Percentiles rank a stretch among this genome's conserved stretches.
These are phyloP conservation scores for Haliclystus octoradiatus DNA, from an alignment of 30 jellyfish, hydroid and myxozoan genomes.

Conservation along the genomic window DNA sequence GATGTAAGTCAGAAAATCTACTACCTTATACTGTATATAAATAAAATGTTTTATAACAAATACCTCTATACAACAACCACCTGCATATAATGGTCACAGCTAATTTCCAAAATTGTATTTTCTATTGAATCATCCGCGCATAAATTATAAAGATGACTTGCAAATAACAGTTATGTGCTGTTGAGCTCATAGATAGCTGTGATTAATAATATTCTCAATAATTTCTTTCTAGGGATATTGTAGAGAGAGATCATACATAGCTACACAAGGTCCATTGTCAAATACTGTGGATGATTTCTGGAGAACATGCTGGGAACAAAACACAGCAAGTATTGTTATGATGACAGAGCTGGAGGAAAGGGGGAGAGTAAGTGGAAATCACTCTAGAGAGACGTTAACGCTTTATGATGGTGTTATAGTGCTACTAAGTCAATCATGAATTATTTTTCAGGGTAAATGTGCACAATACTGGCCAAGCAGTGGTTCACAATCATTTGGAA, in stretches of 20 bases:
- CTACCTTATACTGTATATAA: too few species aligned
- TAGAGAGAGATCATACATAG: slow-evolving; percentile 82
- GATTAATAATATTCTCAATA: not conserved
- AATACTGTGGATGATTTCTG: slow-evolving; percentile 89
- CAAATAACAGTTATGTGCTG: too few species aligned
- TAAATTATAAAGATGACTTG: too few species aligned
- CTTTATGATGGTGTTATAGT: not conserved
- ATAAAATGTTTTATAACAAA: too few species aligned
- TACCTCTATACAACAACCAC: too few species aligned
- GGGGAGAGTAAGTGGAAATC: slow-evolving; percentile 58
- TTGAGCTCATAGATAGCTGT: too few species aligned
- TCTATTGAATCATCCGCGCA: too few species aligned
- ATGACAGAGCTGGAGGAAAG: slow-evolving; percentile 94
- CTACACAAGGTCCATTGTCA: slow-evolving; percentile 95
- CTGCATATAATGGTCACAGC: too few species aligned
- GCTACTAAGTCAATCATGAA: not conserved
- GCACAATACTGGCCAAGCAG: slow-evolving; percentile 93
- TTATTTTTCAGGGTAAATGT: slow-evolving; percentile 63
- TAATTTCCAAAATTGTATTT: too few species aligned
- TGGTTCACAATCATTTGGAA: slow-evolving; percentile 70
- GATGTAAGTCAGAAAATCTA: slow-evolving; percentile 79
- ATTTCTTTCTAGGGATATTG: slow-evolving; percentile 53
- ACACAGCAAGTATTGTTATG: slow-evolving; percentile 79
- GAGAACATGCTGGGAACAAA: slow-evolving; percentile 96
- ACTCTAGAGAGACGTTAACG: not conserved